phyloP scores from a whole-genome alignment of 2,888 invertebrate species.

The Doris montereyensis region DNA sequence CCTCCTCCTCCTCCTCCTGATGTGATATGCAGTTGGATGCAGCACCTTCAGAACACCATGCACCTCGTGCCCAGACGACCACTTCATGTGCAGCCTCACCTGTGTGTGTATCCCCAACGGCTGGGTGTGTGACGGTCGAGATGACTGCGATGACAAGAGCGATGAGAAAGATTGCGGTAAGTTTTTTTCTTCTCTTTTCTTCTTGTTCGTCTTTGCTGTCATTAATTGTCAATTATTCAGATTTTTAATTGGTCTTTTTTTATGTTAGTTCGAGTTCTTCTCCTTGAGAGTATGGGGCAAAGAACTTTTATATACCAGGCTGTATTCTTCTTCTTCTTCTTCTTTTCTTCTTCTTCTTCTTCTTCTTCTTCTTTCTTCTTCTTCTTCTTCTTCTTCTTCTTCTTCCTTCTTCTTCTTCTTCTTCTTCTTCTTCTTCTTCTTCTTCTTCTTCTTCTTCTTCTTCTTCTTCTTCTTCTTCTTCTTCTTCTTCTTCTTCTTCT shows the following conservation, averaged over 20 bases:
- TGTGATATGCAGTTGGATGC: background rate
- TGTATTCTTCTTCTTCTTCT: no score
- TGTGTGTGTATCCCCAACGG: constrained; percentile 76
- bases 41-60: background rate
- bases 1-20: background rate
- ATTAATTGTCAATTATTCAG: no score
- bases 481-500: background rate
- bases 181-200: no score
- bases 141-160: constrained; percentile 96
- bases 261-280: no score
- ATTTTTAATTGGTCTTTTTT: no score
- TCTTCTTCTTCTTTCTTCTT: constrained; percentile 1
- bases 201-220: no score
- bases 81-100: constrained; percentile 63
- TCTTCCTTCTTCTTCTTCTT: background rate
- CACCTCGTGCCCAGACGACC: constrained; percentile 58
- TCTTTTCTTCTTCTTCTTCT: constrained; percentile 9
- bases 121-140: constrained; percentile 95
- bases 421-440: background rate
- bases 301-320: no score
- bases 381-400: background rate
- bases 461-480: constrained; percentile 3
- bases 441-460: background rate
- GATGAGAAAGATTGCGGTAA: constrained; percentile 86
- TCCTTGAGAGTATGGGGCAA: no score